These are phyloP conservation scores for Polypterus bichir DNA, from an alignment of 2,113 vertebrate species.

Conservation along the genomic window DNA sequence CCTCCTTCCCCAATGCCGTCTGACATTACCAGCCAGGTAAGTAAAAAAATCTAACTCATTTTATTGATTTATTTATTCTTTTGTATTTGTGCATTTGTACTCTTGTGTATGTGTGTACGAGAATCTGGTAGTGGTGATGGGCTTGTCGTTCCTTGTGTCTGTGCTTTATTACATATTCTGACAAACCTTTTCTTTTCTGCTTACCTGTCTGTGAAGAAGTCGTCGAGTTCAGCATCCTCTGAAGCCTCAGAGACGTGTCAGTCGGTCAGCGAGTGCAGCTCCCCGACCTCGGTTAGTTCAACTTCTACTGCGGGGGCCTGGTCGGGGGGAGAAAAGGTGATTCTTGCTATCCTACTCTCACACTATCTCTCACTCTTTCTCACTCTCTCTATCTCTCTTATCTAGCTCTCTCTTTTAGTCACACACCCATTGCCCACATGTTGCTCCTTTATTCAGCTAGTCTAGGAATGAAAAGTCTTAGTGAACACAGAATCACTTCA, in stretches of 20 bases:
- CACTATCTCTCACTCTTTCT: neutral
- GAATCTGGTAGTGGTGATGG: too few relatives aligned
- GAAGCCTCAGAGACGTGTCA: slow-evolving; percentile 95
- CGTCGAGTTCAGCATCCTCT: slow-evolving; percentile 92
- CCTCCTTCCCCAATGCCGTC: slow-evolving; percentile 94
- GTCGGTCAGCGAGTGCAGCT: slow-evolving; percentile 91
- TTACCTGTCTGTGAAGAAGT: slow-evolving; percentile 61
- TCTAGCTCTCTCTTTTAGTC: neutral
- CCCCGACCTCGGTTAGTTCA: slow-evolving; percentile 38
- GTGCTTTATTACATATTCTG: too few relatives aligned
- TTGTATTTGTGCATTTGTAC: too few relatives aligned
- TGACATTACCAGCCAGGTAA: slow-evolving; percentile 93
- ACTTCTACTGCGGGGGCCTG: slow-evolving; percentile 25
- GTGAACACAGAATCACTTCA: too few relatives aligned
- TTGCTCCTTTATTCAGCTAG: neutral
- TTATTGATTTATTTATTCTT: too few relatives aligned
- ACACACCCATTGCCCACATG: neutral
- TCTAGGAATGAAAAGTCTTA: too few relatives aligned
- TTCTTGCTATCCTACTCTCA: slow-evolving; percentile 12
- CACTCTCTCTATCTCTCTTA: neutral
- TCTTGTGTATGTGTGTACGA: too few relatives aligned
- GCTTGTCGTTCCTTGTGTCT: too few relatives aligned
- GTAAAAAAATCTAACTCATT: too few relatives aligned
- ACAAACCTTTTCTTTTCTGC: neutral
- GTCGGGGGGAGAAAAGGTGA: slow-evolving; percentile 17